These are phyloP conservation scores for Sycophila texana DNA, from an alignment of 2,888 invertebrate species.

Conservation along the genomic window DNA sequence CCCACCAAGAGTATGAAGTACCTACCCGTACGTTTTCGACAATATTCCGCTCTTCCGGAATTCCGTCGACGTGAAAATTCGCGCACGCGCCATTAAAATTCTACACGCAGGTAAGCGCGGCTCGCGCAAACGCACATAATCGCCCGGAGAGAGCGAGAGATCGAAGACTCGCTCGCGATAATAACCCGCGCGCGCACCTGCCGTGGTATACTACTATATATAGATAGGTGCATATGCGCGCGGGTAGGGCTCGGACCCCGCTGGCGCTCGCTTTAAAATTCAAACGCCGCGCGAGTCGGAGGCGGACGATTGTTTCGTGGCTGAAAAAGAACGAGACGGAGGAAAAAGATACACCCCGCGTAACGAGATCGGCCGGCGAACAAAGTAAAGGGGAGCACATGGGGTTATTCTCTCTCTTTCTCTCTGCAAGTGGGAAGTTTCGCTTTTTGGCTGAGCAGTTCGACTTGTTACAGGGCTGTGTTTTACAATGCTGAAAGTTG, in stretches of 20 bases:
- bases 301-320: slow-evolving; percentile 37
- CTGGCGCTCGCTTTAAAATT: slow-evolving; percentile 34
- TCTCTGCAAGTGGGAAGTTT: neutral
- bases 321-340: slow-evolving; percentile 9
- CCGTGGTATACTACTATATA: too few species aligned
- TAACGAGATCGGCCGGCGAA: too few species aligned
- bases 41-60: too few species aligned
- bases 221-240: neutral
- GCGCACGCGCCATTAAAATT: slow-evolving; percentile 46
- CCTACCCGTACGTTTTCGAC: too few species aligned
- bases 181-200: slow-evolving; percentile 22
- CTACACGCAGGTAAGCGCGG: slow-evolving; percentile 6
- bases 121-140: slow-evolving; percentile 14
- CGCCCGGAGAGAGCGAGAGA: slow-evolving; percentile 29
- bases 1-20: too few species aligned
- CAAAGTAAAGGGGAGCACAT: neutral
- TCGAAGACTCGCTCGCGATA: slow-evolving; percentile 45
- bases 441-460: neutral
- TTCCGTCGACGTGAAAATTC: too few species aligned
- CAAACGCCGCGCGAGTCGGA: slow-evolving; percentile 25
- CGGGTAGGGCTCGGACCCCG: neutral
- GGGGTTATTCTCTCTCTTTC: neutral
- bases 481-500: too few species aligned
- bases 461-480: too few species aligned
- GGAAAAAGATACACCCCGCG: neutral